phyloP scores from a whole-genome alignment of 2,113 vertebrate species.

The Jaculus jaculus region DNA sequence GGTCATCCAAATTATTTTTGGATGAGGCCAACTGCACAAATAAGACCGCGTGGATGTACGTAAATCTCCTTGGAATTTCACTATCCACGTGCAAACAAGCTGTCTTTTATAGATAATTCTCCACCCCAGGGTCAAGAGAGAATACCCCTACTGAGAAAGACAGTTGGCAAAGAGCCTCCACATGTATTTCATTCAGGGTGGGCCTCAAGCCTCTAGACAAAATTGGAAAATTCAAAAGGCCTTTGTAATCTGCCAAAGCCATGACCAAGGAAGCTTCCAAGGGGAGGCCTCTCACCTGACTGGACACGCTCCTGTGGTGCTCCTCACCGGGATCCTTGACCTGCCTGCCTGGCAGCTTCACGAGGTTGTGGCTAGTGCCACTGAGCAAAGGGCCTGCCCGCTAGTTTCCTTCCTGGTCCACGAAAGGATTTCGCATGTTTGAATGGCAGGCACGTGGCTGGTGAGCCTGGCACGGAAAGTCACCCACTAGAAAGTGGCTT shows the following conservation, averaged over 20 bases:
- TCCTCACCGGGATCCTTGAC: fast-evolving
- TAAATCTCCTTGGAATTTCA: conserved; percentile 73
- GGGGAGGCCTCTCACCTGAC: fast-evolving
- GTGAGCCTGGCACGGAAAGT: fast-evolving
- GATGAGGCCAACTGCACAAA: conserved; percentile 57
- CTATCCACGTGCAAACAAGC: conserved; percentile 75
- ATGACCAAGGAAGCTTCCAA: not conserved
- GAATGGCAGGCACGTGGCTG: not conserved
- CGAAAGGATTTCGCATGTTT: not conserved
- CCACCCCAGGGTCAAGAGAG: conserved; percentile 56
- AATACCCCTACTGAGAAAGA: not conserved
- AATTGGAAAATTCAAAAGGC: not conserved
- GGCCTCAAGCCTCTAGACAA: not conserved
- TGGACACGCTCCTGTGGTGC: fast-evolving
- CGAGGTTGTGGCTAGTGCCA: fast-evolving
- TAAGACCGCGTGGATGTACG: not conserved
- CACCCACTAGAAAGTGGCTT: not conserved
- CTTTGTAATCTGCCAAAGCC: not conserved
- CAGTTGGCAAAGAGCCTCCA: fast-evolving
- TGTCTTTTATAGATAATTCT: conserved; percentile 74
- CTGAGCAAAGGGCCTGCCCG: not conserved
- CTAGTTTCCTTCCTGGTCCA: fast-evolving
- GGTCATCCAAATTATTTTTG: conserved; percentile 83
- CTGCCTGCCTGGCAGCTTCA: fast-evolving
- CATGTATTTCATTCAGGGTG: not conserved